phyloP scores from a whole-genome alignment of 1,140 invertebrate genomes.

The Pachypsylla venusta region DNA sequence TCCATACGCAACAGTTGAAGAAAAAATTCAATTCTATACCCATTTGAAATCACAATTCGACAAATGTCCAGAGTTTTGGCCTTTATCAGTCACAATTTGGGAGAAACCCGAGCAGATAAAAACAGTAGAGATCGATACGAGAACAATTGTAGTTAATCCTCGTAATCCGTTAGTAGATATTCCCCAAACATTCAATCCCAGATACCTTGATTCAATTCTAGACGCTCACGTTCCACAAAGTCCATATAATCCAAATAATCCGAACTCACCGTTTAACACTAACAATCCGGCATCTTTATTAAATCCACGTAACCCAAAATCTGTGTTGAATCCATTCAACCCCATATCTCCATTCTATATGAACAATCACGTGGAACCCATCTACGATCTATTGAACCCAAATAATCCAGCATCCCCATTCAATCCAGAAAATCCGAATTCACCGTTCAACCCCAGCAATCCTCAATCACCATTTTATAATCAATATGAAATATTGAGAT shows the following conservation, averaged over 20 bases:
- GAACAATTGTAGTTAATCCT: background rate
- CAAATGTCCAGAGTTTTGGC: background rate
- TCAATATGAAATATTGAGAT: background rate
- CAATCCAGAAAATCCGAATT: background rate
- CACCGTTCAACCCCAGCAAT: background rate
- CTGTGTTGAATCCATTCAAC: background rate
- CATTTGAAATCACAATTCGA: background rate
- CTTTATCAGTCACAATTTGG: background rate
- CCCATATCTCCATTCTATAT: background rate
- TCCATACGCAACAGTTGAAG: background rate
- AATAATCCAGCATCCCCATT: background rate
- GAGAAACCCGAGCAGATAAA: background rate
- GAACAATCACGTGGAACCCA: background rate
- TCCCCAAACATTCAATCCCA: background rate
- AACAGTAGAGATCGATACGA: background rate
- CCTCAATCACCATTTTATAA: background rate
- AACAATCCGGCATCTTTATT: background rate
- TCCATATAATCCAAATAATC: background rate
- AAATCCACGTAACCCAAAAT: background rate
- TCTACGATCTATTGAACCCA: background rate
- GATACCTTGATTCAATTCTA: background rate
- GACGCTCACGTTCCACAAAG: background rate
- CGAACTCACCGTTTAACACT: background rate
- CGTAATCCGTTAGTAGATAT: background rate
- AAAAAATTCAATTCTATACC: background rate